Conservation (phyloP, 1,140 invertebrate genomes). For the Dinoponera quadriceps region DNA sequence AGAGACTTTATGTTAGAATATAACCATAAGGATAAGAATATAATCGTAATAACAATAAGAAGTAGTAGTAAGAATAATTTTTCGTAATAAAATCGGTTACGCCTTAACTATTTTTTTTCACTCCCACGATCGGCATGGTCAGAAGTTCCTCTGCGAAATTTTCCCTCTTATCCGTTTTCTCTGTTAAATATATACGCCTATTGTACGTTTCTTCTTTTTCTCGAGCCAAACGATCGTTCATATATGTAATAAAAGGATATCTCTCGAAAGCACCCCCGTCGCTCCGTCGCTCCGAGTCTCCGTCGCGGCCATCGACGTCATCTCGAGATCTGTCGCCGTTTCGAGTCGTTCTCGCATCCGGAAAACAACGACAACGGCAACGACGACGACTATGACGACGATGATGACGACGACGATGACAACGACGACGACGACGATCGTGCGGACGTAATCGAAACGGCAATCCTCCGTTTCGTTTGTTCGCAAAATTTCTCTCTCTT, state of each 20-base stretch:
- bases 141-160: conserved; percentile 42
- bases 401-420: conserved; percentile 30
- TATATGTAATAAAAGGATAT: conserved; percentile 59
- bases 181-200: conserved; percentile 66
- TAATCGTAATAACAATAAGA: conserved; percentile 80
- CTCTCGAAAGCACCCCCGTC: conserved; percentile 10
- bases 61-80: conserved; percentile 78
- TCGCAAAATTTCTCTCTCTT: conserved; percentile 8
- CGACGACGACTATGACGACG: not conserved
- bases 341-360: not conserved
- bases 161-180: conserved; percentile 54
- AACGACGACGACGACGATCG: conserved; percentile 35
- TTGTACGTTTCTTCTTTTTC: conserved; percentile 68
- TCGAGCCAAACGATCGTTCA: conserved; percentile 72
- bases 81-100: conserved; percentile 76
- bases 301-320: not conserved
- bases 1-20: conserved; percentile 77
- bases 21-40: conserved; percentile 79
- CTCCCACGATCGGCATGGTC: conserved; percentile 65
- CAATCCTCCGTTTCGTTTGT: not conserved
- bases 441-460: conserved; percentile 36
- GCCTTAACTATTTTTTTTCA: conserved; percentile 59
- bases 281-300: not conserved
- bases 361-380: not conserved
- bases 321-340: not conserved